Percentiles rank a stretch among this genome's conserved stretches.
These are phyloP conservation scores for Okamejei kenojei DNA, from an alignment of 2,797 vertebrate genomes.

Conservation along the genomic window DNA sequence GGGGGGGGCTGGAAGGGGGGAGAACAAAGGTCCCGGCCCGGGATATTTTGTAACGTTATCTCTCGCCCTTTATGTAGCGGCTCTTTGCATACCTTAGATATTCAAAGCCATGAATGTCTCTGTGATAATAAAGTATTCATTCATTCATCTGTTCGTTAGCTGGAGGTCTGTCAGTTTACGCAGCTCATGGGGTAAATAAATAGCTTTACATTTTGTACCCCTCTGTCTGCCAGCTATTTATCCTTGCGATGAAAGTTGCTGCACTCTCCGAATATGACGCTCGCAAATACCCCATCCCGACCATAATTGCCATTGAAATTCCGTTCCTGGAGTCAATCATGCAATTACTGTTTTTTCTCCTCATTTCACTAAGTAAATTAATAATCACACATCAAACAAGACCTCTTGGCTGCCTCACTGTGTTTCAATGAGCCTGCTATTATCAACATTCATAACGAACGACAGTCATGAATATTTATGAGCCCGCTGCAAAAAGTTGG, in stretches of 20 bases:
- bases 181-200: too few species aligned
- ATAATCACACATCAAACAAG: conserved; percentile 29
- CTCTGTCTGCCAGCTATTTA: background rate
- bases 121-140: too few species aligned
- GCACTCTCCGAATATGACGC: background rate
- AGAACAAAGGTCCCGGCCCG: too few species aligned
- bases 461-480: conserved; percentile 16
- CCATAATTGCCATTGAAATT: conserved; percentile 12
- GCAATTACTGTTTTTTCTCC: conserved; percentile 23
- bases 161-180: too few species aligned
- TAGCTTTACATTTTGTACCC: too few species aligned
- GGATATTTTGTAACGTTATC: too few species aligned
- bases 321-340: background rate
- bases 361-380: conserved; percentile 34
- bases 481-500: background rate
- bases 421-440: background rate
- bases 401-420: background rate
- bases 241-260: background rate
- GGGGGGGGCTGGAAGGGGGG: too few species aligned
- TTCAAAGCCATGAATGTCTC: too few species aligned
- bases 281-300: background rate
- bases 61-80: too few species aligned
- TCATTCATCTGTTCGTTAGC: too few species aligned
- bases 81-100: too few species aligned
- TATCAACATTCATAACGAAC: conserved; percentile 26